phyloP scores from a whole-genome alignment of 37 sponge, comb jelly and placozoan genomes.

The Spongilla lacustris region DNA sequence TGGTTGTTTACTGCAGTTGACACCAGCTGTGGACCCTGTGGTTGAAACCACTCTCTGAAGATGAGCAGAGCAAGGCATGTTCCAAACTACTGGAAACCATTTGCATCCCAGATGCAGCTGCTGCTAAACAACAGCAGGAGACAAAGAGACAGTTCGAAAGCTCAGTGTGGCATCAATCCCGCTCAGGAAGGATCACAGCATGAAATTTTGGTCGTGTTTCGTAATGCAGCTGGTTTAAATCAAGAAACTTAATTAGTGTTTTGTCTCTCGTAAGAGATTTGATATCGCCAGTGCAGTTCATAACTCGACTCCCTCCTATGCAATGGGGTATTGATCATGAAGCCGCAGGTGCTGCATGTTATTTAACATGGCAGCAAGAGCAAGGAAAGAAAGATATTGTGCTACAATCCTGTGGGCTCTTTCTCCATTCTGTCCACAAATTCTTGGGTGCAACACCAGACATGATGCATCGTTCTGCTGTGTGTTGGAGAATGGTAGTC shows the following conservation, averaged over 20 bases:
- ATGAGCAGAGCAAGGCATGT: no score
- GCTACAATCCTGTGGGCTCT: conserved; percentile 1
- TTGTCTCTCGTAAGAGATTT: background rate
- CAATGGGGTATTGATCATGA: conserved; percentile 15
- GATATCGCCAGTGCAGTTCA: conserved; percentile 2
- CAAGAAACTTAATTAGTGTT: background rate
- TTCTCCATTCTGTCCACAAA: background rate
- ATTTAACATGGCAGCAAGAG: background rate
- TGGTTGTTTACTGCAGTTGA: no score
- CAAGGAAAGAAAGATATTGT: background rate
- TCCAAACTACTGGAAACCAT: no score
- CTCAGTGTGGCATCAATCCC: background rate
- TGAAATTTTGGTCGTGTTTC: conserved; percentile 24
- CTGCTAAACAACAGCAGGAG: no score
- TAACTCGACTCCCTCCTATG: background rate
- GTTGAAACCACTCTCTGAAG: no score
- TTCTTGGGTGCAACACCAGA: conserved; percentile 44
- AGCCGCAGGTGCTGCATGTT: background rate
- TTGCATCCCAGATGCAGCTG: no score
- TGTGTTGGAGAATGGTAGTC: no score
- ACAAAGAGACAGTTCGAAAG: background rate
- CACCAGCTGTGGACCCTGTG: no score
- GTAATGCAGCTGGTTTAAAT: background rate
- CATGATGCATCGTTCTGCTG: background rate
- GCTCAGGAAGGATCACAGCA: conserved; percentile 14